A percentile compares a stretch with the other conserved stretches of the same genome.
These are phyloP conservation scores for Drosophila phalerata DNA, from an alignment of 2,888 invertebrate species.

Conservation along the genomic window DNA sequence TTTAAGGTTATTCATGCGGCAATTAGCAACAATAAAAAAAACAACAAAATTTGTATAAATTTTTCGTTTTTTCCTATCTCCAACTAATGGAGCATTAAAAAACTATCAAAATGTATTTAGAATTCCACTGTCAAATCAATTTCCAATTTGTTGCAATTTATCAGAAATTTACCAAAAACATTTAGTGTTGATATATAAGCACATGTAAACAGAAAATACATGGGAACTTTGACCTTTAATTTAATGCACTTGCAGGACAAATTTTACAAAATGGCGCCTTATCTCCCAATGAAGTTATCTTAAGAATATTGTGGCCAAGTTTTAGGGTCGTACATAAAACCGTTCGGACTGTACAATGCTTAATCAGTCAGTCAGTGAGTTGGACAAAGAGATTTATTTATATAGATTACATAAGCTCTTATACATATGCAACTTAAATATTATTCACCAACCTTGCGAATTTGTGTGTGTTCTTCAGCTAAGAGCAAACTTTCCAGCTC, in stretches of 20 bases:
- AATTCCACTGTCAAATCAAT: constrained; percentile 6
- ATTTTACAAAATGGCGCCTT: too few relatives aligned
- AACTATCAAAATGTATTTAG: constrained; percentile 30
- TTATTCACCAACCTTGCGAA: background rate
- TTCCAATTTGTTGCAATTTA: background rate
- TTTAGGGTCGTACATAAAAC: too few relatives aligned
- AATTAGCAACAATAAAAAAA: constrained; percentile 55
- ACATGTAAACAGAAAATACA: too few relatives aligned
- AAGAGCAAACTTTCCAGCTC: constrained; percentile 32
- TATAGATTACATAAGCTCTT: too few relatives aligned
- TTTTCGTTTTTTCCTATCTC: background rate
- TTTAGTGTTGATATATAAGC: too few relatives aligned
- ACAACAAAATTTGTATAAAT: background rate
- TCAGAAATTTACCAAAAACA: background rate
- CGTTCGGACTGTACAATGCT: too few relatives aligned
- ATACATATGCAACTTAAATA: constrained; percentile 29
- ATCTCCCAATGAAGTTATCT: too few relatives aligned
- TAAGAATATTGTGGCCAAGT: too few relatives aligned
- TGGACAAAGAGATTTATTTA: too few relatives aligned
- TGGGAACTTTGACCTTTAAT: too few relatives aligned
- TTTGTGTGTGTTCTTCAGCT: background rate
- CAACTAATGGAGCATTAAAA: constrained; percentile 27
- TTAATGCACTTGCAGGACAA: too few relatives aligned
- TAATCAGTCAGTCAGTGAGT: too few relatives aligned
- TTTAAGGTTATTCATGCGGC: constrained; percentile 52